Evolutionary conservation across 2,113 vertebrate genomes (phyloP).

Genomic region (Naja naja): DNA sequence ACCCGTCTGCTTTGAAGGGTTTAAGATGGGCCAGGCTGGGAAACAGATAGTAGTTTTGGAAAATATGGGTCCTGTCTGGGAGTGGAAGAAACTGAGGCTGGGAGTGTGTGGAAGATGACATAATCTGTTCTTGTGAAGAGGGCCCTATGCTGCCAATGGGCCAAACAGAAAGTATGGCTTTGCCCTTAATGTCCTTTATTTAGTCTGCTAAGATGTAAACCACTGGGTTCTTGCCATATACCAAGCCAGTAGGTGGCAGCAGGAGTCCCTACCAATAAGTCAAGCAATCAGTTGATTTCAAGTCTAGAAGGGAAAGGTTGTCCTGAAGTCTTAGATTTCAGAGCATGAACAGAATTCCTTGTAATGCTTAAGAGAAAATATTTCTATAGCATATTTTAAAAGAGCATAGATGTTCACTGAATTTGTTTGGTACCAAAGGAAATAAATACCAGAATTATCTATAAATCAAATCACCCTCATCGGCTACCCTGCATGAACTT

Average conservation of each 20-base stretch:
- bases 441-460: background rate
- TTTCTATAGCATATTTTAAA: background rate
- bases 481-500: background rate
- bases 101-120: background rate
- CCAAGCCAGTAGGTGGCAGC: background rate
- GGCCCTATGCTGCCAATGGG: background rate
- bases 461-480: background rate
- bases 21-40: background rate
- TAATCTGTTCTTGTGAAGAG: background rate
- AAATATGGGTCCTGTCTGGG: background rate
- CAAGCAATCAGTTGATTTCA: background rate
- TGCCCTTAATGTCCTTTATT: background rate
- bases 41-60: background rate
- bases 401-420: background rate
- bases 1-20: background rate
- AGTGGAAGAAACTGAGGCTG: background rate
- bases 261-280: background rate
- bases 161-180: background rate
- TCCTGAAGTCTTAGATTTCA: background rate
- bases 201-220: background rate
- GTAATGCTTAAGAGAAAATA: background rate
- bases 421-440: background rate
- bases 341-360: background rate
- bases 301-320: background rate
- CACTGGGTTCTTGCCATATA: background rate